phyloP scores from a whole-genome alignment of 2,888 invertebrate species.

The Leucophenga maculata region DNA sequence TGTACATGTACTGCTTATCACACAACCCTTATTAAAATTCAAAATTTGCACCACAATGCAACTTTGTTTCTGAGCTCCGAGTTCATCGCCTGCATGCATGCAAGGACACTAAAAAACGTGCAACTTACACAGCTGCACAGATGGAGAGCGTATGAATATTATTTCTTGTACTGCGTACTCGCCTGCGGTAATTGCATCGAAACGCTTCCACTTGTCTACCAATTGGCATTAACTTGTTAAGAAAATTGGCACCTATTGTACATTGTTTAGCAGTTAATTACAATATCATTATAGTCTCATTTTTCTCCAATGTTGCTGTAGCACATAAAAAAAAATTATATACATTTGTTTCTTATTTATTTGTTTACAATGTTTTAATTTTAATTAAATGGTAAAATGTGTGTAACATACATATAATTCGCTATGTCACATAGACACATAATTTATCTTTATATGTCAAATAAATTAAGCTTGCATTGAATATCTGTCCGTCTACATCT shows the following conservation, averaged over 20 bases:
- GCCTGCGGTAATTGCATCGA: constrained; percentile 36
- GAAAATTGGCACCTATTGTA: constrained; percentile 53
- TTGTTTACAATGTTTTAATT: no score
- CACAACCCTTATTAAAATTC: constrained; percentile 71
- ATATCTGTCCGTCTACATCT: no score
- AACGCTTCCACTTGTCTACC: constrained; percentile 22
- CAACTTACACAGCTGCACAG: constrained; percentile 37
- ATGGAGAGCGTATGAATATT: constrained; percentile 28
- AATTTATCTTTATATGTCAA: no score
- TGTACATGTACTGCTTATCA: constrained; percentile 55
- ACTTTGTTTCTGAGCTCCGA: constrained; percentile 51
- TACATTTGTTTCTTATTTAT: background rate
- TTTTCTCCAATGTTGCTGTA: no score
- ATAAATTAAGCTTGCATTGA: no score
- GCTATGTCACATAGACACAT: no score
- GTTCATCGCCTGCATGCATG: background rate
- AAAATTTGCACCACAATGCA: constrained; percentile 69
- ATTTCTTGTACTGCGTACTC: constrained; percentile 53
- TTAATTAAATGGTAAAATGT: no score
- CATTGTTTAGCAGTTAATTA: constrained; percentile 63
- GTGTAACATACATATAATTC: no score
- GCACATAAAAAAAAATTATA: background rate
- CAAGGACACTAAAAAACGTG: constrained; percentile 54
- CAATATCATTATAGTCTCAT: constrained; percentile 44
- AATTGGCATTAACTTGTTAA: constrained; percentile 63